These are phyloP conservation scores for Littorina saxatilis DNA, from an alignment of 1,140 invertebrate genomes.

Conservation along the genomic window DNA sequence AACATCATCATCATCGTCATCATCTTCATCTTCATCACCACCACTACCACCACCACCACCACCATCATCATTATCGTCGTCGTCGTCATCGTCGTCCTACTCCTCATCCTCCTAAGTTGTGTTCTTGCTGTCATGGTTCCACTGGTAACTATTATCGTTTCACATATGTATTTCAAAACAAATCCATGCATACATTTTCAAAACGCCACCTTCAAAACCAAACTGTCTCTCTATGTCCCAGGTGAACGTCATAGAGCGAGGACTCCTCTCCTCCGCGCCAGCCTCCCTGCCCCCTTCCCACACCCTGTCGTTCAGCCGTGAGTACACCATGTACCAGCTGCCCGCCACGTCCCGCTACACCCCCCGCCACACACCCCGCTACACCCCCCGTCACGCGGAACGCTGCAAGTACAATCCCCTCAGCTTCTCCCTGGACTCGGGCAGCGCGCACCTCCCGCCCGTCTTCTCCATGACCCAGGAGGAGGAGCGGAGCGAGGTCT, in stretches of 20 bases:
- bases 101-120: too few species aligned
- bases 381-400: slow-evolving; percentile 32
- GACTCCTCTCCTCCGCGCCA: slow-evolving; percentile 36
- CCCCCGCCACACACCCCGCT: slow-evolving; percentile 42
- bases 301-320: slow-evolving; percentile 57
- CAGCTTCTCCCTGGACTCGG: slow-evolving; percentile 20
- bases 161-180: too few species aligned
- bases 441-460: slow-evolving; percentile 25
- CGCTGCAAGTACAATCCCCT: background rate
- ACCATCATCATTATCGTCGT: slow-evolving; percentile 22
- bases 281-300: slow-evolving; percentile 32
- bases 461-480: slow-evolving; percentile 29
- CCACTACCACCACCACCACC: slow-evolving; percentile 25
- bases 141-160: too few species aligned
- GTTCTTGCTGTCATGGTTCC: too few species aligned
- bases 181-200: too few species aligned
- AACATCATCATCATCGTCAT: background rate
- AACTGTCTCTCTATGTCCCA: too few species aligned
- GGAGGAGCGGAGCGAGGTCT: slow-evolving; percentile 49
- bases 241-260: slow-evolving; percentile 34
- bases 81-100: slow-evolving; percentile 20
- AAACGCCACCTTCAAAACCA: too few species aligned
- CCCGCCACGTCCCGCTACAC: slow-evolving; percentile 45
- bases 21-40: too few species aligned
- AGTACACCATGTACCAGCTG: slow-evolving; percentile 65